These are phyloP conservation scores for Agriopis leucophaearia DNA, from an alignment of 2,888 invertebrate genomes.

Conservation along the genomic window DNA sequence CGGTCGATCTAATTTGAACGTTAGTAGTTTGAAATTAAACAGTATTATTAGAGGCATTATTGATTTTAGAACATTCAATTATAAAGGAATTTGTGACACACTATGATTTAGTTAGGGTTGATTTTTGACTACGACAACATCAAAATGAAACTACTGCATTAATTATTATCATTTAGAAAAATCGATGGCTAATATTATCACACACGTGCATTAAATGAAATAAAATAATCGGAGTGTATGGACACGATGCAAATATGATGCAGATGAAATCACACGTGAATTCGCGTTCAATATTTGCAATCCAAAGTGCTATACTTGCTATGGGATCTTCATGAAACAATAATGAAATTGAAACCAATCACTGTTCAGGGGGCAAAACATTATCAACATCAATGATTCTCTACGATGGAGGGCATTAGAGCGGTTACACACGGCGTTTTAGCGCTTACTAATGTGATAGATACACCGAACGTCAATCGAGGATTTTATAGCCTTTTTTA, in stretches of 20 bases:
- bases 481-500: too few relatives aligned
- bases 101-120: conserved; percentile 38
- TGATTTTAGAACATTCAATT: conserved; percentile 32
- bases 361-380: conserved; percentile 38
- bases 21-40: conserved; percentile 52
- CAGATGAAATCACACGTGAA: conserved; percentile 29
- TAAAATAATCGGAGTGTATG: conserved; percentile 18
- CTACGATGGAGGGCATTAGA: conserved; percentile 23
- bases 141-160: conserved; percentile 69
- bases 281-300: conserved; percentile 21
- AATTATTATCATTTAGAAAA: conserved; percentile 58
- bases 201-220: conserved; percentile 61
- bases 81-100: conserved; percentile 32
- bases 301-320: conserved; percentile 23
- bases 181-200: conserved; percentile 59
- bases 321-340: conserved; percentile 19
- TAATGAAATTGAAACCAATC: conserved; percentile 51
- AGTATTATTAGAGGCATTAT: conserved; percentile 18
- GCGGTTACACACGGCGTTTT: too few relatives aligned
- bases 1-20: conserved; percentile 67
- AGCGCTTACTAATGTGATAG: too few relatives aligned
- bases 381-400: conserved; percentile 19
- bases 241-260: conserved; percentile 27
- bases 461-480: too few relatives aligned
- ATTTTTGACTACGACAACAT: conserved; percentile 53